Base-by-base conservation (phyloP, 2,797 vertebrate species). In the Neosilurus mollespiculum region DNA sequence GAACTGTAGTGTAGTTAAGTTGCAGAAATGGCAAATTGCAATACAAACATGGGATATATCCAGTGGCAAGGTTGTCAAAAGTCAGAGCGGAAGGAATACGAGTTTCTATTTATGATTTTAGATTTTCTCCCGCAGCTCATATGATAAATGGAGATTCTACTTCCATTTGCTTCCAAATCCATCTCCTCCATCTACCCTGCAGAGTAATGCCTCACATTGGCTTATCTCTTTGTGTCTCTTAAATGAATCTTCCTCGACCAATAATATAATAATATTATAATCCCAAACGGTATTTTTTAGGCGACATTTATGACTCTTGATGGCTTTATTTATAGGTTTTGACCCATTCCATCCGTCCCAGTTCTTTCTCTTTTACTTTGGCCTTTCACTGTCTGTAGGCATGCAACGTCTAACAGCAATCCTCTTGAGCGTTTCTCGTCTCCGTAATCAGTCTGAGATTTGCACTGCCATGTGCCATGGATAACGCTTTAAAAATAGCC, bases 401-500 rank as follows among this genome's bases (percentile, higher is more conserved):
- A 8, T 86, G 65, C 56, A 20, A 3, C 66, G 51, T 81, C 18
- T 81, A 78, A 53, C 81, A 83, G 83, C 62, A 81, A 37, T 86
- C 81, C 84, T 82, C 80, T 83, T 56, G n/a, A 75, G 84, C 72
- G 85, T 82, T 75, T 75, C 85, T 85, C 66, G 77, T 82, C 73
- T 30, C 49, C 62, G 66, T 87, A 80, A 87, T 89, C 85, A 84
- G 70, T 62, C 83, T 76, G 86, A 89, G 91, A 90, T 92, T 91
- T 92, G 87, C 88, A 81, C 85, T 86, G 73, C 86, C 87, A 84
- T 88, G 87, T 81, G 85, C 54, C 37, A 77, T 82, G 87, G 70
- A 67, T 84, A 85, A 83, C 43, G 59, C n/a, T 85, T 80, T 89
- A 91, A 90, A 92, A 92, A 91, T 92, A 92, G 90, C 88, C 67